Evolutionary conservation across 2,888 invertebrate genomes (phyloP).

Genomic region (Hypolimnas misippus): DNA sequence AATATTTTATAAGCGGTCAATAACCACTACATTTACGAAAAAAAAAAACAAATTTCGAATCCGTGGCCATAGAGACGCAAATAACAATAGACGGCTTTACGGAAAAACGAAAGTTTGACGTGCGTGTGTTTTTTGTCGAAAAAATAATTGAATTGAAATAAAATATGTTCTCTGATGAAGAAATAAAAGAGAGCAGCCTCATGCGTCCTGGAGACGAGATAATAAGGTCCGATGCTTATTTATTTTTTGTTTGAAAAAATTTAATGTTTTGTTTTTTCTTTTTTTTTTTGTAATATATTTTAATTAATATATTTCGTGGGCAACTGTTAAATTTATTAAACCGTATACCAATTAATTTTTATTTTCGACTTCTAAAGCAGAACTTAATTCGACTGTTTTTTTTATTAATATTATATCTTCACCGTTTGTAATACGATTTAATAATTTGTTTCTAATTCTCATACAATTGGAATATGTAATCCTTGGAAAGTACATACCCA

Average conservation of each 20-base stretch:
- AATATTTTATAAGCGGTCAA: constrained; percentile 32
- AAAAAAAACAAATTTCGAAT: constrained; percentile 58
- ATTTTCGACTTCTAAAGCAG: too few species aligned
- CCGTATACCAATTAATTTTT: too few species aligned
- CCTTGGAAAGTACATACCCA: too few species aligned
- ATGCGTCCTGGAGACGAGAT: constrained; percentile 75
- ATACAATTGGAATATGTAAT: too few species aligned
- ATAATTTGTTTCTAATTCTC: too few species aligned
- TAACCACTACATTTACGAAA: constrained; percentile 20
- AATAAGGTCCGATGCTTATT: constrained; percentile 70
- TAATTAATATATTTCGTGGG: constrained; percentile 32
- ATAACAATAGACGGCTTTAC: constrained; percentile 59
- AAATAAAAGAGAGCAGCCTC: constrained; percentile 77
- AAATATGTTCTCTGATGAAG: constrained; percentile 80
- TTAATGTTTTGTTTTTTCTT: constrained; percentile 26
- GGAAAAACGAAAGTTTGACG: constrained; percentile 68
- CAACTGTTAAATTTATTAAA: too few species aligned
- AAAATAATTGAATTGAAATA: constrained; percentile 78
- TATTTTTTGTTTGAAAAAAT: constrained; percentile 45
- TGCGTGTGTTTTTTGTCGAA: constrained; percentile 65
- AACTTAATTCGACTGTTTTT: too few species aligned
- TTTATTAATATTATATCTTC: too few species aligned
- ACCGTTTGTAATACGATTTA: too few species aligned
- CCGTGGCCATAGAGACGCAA: constrained; percentile 67
- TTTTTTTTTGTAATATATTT: constrained; percentile 47